phyloP scores from a whole-genome alignment of 2,888 invertebrate species.

The Ornithoptera alexandrae region DNA sequence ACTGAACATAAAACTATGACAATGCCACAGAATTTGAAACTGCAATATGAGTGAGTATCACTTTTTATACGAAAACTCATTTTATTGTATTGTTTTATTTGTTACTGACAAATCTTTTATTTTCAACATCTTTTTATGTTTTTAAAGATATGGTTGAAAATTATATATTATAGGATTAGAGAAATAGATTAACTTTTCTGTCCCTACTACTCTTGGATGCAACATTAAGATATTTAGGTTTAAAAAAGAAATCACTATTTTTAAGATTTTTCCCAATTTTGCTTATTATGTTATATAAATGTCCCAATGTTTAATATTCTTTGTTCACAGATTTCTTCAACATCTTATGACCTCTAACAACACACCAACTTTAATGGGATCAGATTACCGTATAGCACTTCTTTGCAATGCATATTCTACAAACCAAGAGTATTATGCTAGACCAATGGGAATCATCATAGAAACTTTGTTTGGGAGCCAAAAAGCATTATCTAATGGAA shows the following conservation, averaged over 20 bases:
- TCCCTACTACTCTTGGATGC: no score
- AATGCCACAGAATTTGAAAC: slow-evolving; percentile 89
- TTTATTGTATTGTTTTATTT: no score
- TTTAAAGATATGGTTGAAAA: no score
- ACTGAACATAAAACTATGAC: slow-evolving; percentile 90
- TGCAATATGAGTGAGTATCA: slow-evolving; percentile 87
- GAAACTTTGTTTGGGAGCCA: slow-evolving; percentile 90
- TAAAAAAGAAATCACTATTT: no score
- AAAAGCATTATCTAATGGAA: slow-evolving; percentile 77
- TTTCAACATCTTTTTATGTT: no score
- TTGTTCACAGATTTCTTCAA: slow-evolving; percentile 86
- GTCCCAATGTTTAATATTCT: neutral
- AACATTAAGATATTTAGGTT: no score
- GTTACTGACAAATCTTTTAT: no score
- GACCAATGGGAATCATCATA: slow-evolving; percentile 95
- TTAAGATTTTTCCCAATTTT: no score
- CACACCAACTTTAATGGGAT: slow-evolving; percentile 85
- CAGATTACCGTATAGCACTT: slow-evolving; percentile 94
- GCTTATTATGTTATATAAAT: no score
- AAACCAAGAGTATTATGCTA: slow-evolving; percentile 93
- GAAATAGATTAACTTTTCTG: no score
- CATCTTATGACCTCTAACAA: slow-evolving; percentile 88
- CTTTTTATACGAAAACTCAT: neutral
- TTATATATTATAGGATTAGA: no score
- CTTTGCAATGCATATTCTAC: slow-evolving; percentile 97